Base-by-base conservation (phyloP, 2,888 invertebrate genomes). In the Carpatolechia fugitivella region DNA sequence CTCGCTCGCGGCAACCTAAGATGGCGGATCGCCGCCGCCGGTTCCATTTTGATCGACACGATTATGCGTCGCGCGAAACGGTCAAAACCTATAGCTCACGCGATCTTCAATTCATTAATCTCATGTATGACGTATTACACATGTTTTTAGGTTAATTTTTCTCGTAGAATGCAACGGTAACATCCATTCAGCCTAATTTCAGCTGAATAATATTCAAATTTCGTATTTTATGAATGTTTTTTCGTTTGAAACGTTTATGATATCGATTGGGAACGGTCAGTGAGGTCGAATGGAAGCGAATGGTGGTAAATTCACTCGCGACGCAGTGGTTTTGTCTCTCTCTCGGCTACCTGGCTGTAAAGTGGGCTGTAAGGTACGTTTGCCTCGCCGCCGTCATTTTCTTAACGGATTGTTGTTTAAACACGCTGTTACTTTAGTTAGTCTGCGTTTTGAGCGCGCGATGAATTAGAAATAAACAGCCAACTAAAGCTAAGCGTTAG, bases 31-130 rank as follows among this genome's bases (percentile, higher is more conserved):
- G 24, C 55, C 75, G 80, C n/a, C 80, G 85, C 85, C 20, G 38
- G 51, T 82, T 83, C 89, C 90, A 90, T 90, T 90, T 90, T 90
- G 89, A 89, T 90, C 81, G 85, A 84, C 85, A 50, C 50, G 89
- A 87, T 88, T 89, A 87, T 80, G 78, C 83, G 81, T 82, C 80
- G 65, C 71, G 52, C 64, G 68, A 73, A 71, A 71, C 74, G 76
- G 76, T 82, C 83, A 87, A 88, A 90, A 78, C 89, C 89, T 89
- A 82, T 80, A 76, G 78, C 74, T 72, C 71, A 72, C 72, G 30
- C 29, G 40, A 41, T 31, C 18, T 10, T 18, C 18, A 16, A 29
- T 24, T 41, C 31, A 29, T 18, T 40, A 41, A 30, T 52, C 30
- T 31, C 52, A 29, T 76, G 70, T 80, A 79, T 74, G 74, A 85